Percentiles rank a stretch among this genome's conserved stretches.
Conservation (phyloP, 2,888 invertebrate genomes). For the Hyposoter didymator region DNA sequence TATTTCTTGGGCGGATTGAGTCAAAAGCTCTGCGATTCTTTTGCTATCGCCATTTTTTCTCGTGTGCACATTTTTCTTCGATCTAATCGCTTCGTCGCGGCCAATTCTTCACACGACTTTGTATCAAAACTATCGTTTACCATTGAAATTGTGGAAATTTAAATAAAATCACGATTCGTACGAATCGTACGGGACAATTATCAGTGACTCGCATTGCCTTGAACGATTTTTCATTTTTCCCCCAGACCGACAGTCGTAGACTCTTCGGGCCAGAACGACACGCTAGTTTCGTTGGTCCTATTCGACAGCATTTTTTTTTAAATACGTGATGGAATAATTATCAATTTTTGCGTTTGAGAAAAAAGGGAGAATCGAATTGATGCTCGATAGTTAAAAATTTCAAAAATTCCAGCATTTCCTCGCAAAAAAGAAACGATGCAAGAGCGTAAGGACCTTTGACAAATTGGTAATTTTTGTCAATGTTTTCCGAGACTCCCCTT, state of each 20-base stretch:
- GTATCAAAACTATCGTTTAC: neutral
- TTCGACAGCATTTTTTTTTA: neutral
- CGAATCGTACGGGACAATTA: neutral
- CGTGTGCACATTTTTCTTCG: neutral
- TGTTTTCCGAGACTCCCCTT: neutral
- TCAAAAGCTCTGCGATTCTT: slow-evolving; percentile 31
- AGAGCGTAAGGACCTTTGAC: neutral
- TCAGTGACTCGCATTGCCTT: neutral
- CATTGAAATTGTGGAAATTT: neutral
- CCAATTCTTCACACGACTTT: neutral
- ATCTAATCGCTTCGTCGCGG: slow-evolving; percentile 10
- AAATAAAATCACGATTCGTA: neutral
- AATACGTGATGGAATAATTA: neutral
- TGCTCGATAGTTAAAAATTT: neutral
- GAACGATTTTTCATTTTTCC: slow-evolving; percentile 3
- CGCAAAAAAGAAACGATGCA: neutral
- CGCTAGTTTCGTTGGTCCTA: neutral
- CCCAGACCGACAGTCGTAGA: neutral
- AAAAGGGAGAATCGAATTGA: neutral
- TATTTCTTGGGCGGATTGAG: slow-evolving; percentile 6
- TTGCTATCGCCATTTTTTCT: slow-evolving; percentile 13
- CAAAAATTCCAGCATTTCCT: neutral
- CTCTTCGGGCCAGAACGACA: neutral
- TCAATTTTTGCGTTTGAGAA: neutral
- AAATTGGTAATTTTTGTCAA: neutral